Conservation (phyloP, 2,888 invertebrate species). For the Furcula furcula region DNA sequence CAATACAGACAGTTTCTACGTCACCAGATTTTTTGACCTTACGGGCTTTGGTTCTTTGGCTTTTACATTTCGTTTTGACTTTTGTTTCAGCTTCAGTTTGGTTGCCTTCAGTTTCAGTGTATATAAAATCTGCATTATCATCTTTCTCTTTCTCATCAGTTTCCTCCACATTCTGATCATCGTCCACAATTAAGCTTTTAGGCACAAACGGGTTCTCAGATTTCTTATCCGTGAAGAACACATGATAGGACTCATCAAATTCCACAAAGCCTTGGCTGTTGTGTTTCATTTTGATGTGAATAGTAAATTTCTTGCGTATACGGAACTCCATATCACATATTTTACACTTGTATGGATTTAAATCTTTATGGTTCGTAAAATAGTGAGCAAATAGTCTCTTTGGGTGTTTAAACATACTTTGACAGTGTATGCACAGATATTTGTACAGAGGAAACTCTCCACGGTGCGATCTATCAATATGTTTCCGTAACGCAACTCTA, state of each 20-base stretch:
- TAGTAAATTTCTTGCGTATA: constrained; percentile 54
- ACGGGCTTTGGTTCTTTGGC: not conserved
- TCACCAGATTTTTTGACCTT: constrained; percentile 3
- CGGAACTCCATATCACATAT: constrained; percentile 57
- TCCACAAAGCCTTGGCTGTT: constrained; percentile 60
- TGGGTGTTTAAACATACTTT: constrained; percentile 56
- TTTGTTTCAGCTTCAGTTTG: constrained; percentile 25
- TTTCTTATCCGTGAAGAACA: constrained; percentile 58
- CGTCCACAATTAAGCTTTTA: constrained; percentile 20
- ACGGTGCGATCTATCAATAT: constrained; percentile 48
- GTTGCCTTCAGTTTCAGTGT: constrained; percentile 38
- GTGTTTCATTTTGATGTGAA: constrained; percentile 66
- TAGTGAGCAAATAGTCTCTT: constrained; percentile 62
- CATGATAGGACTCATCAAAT: constrained; percentile 63
- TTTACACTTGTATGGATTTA: constrained; percentile 59
- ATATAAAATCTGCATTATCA: no score
- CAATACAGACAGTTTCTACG: constrained; percentile 8
- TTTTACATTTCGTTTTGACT: not conserved
- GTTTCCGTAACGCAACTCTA: constrained; percentile 40
- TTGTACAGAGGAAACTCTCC: constrained; percentile 52
- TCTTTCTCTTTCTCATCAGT: constrained; percentile 2
- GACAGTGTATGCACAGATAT: constrained; percentile 56
- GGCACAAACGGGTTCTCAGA: constrained; percentile 49
- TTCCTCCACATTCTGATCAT: not conserved
- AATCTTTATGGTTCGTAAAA: constrained; percentile 47